Evolutionary conservation across 2,797 vertebrate genomes (phyloP), one percentile per base, ranked within the genome.

Genomic region (Lagodon rhomboides): DNA sequence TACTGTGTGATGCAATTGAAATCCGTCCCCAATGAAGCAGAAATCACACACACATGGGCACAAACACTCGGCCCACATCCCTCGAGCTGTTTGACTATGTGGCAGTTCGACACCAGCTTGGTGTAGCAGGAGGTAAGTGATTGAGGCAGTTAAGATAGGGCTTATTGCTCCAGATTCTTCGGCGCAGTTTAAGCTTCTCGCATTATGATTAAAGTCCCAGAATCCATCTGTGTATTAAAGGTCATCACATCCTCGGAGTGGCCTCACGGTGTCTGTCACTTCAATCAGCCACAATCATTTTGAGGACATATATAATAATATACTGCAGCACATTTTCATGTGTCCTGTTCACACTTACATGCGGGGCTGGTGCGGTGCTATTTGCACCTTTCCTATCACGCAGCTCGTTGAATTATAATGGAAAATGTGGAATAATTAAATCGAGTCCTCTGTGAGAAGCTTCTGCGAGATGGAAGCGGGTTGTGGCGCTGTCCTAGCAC

Each of bases 201-300:
- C 53, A 79, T 73, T 58, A 70, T 81, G 55, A 90, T 79, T 85
- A 62, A 80, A 84, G 46, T 64, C 51, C 30, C 47, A 66, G 60
- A 75, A 60, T 79, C 65, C 70, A 72, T 85, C 77, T 68, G 44
- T 55, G 18, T 51, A 70, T 51, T 75, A 67, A 85, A 88, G 87
- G 85, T 87, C 79, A 79, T 63, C 50, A 54, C 47, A 61, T 76
- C 12, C 60, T 63, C 6, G 1, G 55, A 69, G 59, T 44, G 34
- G 41, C 59, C 23, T 75, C 49, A 50, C 49, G 9, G 10, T 51
- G 18, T 77, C 49, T 55, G 58, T 71, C 78, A 67, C 68, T 75
- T 75, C 46, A 79, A 25, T 84, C 43, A 78, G 27, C 17, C 53
- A 46, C 50, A 47, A 68, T 51, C 30, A n/a, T 16, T 54, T 2